Percentiles rank a stretch among this genome's conserved stretches.
Evolutionary conservation across 2,888 invertebrate genomes (phyloP).

Genomic region (Caenorhabditis wallacei): DNA sequence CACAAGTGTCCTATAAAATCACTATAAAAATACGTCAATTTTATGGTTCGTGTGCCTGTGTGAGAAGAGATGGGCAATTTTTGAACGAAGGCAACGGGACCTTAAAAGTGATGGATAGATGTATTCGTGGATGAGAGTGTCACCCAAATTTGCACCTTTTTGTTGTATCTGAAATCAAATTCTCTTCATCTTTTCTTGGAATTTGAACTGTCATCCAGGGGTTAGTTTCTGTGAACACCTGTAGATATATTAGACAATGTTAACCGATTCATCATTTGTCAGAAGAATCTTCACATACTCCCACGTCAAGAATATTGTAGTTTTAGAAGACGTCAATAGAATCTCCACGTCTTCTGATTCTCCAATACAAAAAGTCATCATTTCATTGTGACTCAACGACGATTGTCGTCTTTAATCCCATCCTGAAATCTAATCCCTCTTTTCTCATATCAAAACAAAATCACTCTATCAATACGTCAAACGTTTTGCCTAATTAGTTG

Average conservation of each 20-base stretch:
- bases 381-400: slow-evolving; percentile 30
- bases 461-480: slow-evolving; percentile 35
- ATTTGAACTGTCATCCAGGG: too few relatives aligned
- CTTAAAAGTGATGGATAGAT: slow-evolving; percentile 59
- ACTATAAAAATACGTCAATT: slow-evolving; percentile 68
- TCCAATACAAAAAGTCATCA: slow-evolving; percentile 7
- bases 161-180: neutral
- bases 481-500: slow-evolving; percentile 50
- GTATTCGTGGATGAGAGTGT: slow-evolving; percentile 12
- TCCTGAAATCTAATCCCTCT: slow-evolving; percentile 26
- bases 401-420: slow-evolving; percentile 16
- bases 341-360: neutral
- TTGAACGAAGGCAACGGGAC: slow-evolving; percentile 56
- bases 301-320: neutral
- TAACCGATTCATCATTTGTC: neutral
- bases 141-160: slow-evolving; percentile 37
- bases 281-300: neutral
- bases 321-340: neutral
- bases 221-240: too few relatives aligned
- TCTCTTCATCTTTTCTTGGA: neutral
- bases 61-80: slow-evolving; percentile 48
- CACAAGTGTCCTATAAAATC: slow-evolving; percentile 67
- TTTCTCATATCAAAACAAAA: slow-evolving; percentile 24
- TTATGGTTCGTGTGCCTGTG: slow-evolving; percentile 61
- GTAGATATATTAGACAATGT: neutral